Base-by-base conservation (phyloP, 2,888 invertebrate genomes). In the Heliconius charithonia region DNA sequence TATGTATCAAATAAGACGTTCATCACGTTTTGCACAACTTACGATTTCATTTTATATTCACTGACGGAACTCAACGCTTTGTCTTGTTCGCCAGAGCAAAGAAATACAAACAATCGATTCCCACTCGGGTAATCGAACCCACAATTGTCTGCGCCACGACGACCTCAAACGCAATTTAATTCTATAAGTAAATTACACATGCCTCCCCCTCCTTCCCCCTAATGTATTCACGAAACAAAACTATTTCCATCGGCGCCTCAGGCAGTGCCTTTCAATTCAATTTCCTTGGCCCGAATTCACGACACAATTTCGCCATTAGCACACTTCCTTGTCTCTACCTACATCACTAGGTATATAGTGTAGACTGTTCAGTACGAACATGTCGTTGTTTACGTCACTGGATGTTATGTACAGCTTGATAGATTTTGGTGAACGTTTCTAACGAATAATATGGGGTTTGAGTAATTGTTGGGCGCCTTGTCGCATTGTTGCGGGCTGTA, bases 231-330 rank as follows among this genome's bases (percentile, higher is more conserved):
- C 59, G 12, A 45, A 67, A 78, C 67, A 74, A 62, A 78, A 78
- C 78, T 74, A 78, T 73, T 78, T 66, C 19, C 78, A 65, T 29
- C 73, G 32, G 22, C 74, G 78, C 78, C 77, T 67, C 77, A 65
- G 77, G 77, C 77, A 45, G 45, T 70, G 59, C 75, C 77, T 78
- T 77, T 74, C 78, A 76, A 82, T 82, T 83, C 79, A 82, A 82
- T 82, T 82, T 82, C 79, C 82, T 73, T 66, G 56, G 66, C 73
- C 75, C 63, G 77, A 79, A 75, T 74, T 77, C 73, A 76, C 77
- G 79, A 84, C 83, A 83, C 82, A 81, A 82, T 82, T 83, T 82
- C 81, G 80, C 81, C 85, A 83, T 84, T 85, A 85, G 78, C 76
- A 71, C 75, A 65, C 66, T 77, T 77, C 81, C 81, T 81, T 77